Base-by-base conservation (phyloP, 2,113 vertebrate genomes). In the Vireo altiloquus region DNA sequence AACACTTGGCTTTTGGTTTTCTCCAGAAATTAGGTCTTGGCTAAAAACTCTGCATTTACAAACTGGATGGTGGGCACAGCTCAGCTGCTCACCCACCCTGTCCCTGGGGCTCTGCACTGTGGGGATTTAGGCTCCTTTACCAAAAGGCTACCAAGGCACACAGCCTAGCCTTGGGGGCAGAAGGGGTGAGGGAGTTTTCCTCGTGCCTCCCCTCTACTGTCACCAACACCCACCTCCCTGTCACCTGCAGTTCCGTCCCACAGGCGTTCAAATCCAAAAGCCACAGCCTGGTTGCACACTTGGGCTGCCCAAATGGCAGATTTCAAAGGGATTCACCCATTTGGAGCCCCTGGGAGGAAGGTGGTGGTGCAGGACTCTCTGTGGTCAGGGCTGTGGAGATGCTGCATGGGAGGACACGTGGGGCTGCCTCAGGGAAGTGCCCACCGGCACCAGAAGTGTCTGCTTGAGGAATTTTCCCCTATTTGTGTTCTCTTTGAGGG, bases 271-370 rank as follows among this genome's bases (percentile, higher is more conserved):
- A 46, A 33, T 52, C 1, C 1, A 9, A 33, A 37, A 70, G 9
- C 17, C 46, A 4, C 1, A 1, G 13, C 19, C 20, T 44, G 46
- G 5, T 54, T 35, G 68, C 6, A 2, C 20, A 2, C 25, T 50
- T 23, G 15, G 20, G 6, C 54, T 54, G 19, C 18, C 42, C 21
- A 9, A 6, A 8, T 4, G 21, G 24, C 27, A 82, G 13, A 88
- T 59, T 50, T 13, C 28, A 8, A 13, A 65, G 72, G 30, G 15
- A 18, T 63, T 77, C 39, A 15, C 4, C 1, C 37, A 3, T 46
- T 3, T 7, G 4, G 49, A 77, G 61, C 61, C 47, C 1, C 0
- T 37, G 70, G 30, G 44, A 39, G 60, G 65, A 28, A 70, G n/a
- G 33, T 15, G 72, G 14, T 31, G 59, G 13, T 27, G 35, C 49